These are phyloP conservation scores for Pangasianodon gigas DNA, from an alignment of 2,113 vertebrate genomes.

Conservation along the genomic window DNA sequence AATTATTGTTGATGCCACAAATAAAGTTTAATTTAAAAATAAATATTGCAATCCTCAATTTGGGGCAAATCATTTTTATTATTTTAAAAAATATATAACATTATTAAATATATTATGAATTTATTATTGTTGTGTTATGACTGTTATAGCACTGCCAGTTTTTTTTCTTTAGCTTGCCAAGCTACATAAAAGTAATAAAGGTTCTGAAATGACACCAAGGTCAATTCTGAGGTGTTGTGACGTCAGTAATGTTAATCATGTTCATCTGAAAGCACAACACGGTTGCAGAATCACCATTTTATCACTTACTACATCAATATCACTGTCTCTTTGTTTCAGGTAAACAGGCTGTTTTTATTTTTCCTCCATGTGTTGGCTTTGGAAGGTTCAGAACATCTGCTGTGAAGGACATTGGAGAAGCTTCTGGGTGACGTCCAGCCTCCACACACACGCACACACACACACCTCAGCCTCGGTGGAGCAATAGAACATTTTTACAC, in stretches of 20 bases:
- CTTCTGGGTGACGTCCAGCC: constrained; percentile 19
- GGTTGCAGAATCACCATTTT: not conserved
- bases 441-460: not conserved
- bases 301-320: not conserved
- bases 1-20: not conserved
- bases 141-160: not conserved
- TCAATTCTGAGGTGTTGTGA: not conserved
- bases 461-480: constrained; percentile 11
- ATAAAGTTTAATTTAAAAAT: not conserved
- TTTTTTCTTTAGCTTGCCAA: not conserved
- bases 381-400: not conserved
- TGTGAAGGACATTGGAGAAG: constrained; percentile 47
- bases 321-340: not conserved
- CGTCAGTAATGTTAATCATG: not conserved
- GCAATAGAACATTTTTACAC: not conserved
- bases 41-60: not conserved
- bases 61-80: not conserved
- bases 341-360: not conserved
- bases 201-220: not conserved
- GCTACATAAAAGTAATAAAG: not conserved
- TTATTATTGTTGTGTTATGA: not conserved
- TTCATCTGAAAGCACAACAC: not conserved
- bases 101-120: not conserved
- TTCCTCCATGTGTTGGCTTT: not conserved
- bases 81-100: too few species aligned